Evolutionary conservation across 2,888 invertebrate genomes (phyloP), one percentile per base, ranked within the genome.

Genomic region (Sinohyriopsis cumingii): DNA sequence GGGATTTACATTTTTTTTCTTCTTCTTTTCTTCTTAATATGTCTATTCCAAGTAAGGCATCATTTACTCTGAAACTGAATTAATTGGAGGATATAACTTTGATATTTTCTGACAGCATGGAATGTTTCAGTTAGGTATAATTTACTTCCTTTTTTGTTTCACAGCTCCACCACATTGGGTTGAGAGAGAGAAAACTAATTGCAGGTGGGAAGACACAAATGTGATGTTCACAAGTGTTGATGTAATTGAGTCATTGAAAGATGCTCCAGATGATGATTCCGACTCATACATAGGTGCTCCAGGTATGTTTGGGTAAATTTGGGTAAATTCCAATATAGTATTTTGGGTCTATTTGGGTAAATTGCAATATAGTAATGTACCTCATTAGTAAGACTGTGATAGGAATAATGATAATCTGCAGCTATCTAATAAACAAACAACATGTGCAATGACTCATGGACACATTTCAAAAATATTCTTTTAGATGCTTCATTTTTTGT

Each of bases 171-270:
- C 63, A 53, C 54, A 12, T 12, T 45, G 54, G 59, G 55, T 66
- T 33, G 67, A 69, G n/a, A 60, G 63, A 56, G 59, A 33, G 28
- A 64, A 65, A 25, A 66, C 67, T 57, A 65, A 61, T 19, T 75
- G 75, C 22, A 75, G 57, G 68, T 82, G 81, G 82, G 73, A 78
- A 61, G 82, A 80, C 64, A 70, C 78, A 25, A 78, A 79, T 65
- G 80, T 84, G 1, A 82, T 83, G 83, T 84, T 85, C 72, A 73
- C 83, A 24, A 76, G 78, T 25, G 69, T 71, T 24, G 71, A 72
- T 15, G 68, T 76, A 6, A 56, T 80, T n/a, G 72, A 71, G 33
- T 69, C 69, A 33, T 65, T 76, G 24, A 68, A 67, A 55, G 71
- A 62, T 12, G 63, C 70, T 20, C n/a, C 63, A 25, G 59, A 69